Base-by-base conservation (phyloP, 2,888 invertebrate species). In the Microchrysa polita region DNA sequence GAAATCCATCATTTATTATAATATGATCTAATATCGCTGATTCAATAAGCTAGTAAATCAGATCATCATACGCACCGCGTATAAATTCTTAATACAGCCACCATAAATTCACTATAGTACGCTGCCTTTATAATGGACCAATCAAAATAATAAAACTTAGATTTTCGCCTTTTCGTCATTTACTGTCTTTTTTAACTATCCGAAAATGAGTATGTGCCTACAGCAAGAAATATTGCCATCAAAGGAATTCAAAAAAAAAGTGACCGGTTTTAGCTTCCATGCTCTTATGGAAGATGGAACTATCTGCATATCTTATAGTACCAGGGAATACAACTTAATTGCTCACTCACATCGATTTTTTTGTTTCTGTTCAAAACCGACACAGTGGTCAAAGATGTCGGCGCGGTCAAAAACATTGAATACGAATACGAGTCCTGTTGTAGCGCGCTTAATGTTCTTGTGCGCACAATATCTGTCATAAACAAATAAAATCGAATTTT, bases 401-500 rank as follows among this genome's bases (percentile, higher is more conserved):
- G 59, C 59, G 55, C 20, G 20, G 22, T 20, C 22, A 20, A 10
- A 16, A 16, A n/a, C 9, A 18, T 4, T 10, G 55, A 59, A 9
- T 23, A 27, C 2, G 40, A 16, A 23, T 59, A 27, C 2, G 40
- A 16, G 27, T 59, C 61, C 61, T 61, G 61, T 27, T 40, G 7
- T 61, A 22, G 22, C n/a, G 22, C n/a, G 7, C 65, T 22, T 65
- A 65, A 65, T 65, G 52, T 52, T 65, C 18, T 65, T 61, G 27
- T 40, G 65, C 65, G 65, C 44, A 20, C 44, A 65, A 65, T 65
- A 65, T 65, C 14, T 52, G 65, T 48, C 65, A 48, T 65, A 65
- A 65, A 65, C 65, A 65, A 65, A 65, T 65, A 65, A 65, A 65
- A 65, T 65, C 65, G 14, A 16, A 22, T 65, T 48, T 18, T 20